Evolutionary conservation across 2,888 invertebrate genomes (phyloP), one percentile per base, ranked within the genome.

Genomic region (Blomia tropicalis): DNA sequence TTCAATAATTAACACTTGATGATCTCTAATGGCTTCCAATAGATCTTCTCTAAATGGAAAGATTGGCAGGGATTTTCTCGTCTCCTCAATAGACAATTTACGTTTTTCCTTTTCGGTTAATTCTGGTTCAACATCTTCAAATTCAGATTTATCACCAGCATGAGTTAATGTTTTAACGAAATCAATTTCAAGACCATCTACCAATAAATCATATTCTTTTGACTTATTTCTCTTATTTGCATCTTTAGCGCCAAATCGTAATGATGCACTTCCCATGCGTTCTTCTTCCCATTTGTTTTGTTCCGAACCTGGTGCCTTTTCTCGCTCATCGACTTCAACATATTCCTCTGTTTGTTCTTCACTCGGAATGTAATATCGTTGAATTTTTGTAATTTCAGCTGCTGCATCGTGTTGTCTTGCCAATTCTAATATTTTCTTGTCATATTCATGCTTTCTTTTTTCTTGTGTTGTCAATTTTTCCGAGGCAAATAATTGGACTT

Each of bases 341-440:
- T 87, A 87, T 70, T 64, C 62, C 2, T 60, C 60, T 32, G 64
- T 67, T 59, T 67, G 71, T 54, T 73, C 73, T 63, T 76, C 91
- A 70, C 84, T 82, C 0, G 95, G 95, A 85, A 96, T 93, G 69
- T 84, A 87, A 76, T 96, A 98, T 59, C 96, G 79, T 70, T 92
- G 87, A 1, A 91, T 83, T 72, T 86, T 84, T 76, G 93, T 92
- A 64, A 93, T 75, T 72, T 96, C 92, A 63, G 90, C 79, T 0
- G 96, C 96, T 71, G 82, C 83, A 72, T 92, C 91, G 82, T 96
- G 95, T 73, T 95, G 91, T 72, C 88, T 88, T 1, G 95, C 96
- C 66, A 96, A 78, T 70, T 83, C 80, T 22, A 98, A 76, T 53
- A 98, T 77, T 66, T 86, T 87, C 72, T 89, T 91, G 72, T 95